Conservation (phyloP, 2,888 invertebrate genomes). For the Germaria angustata region DNA sequence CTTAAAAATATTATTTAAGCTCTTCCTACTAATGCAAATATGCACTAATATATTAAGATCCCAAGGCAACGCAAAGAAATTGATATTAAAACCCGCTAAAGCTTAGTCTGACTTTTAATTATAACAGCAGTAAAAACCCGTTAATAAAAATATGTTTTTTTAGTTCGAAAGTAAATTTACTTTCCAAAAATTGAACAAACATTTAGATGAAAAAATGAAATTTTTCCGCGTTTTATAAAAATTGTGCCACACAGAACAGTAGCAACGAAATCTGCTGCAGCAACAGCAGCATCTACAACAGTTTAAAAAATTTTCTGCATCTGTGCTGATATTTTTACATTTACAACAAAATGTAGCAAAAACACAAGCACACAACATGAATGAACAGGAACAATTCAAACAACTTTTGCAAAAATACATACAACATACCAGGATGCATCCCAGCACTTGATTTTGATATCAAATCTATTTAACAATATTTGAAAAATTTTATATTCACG, state of each 20-base stretch:
- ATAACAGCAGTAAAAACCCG: no score
- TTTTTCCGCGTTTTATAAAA: not conserved
- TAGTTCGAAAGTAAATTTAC: not conserved
- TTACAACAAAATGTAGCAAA: constrained; percentile 30
- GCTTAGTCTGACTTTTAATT: no score
- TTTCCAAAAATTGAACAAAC: not conserved
- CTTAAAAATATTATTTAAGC: no score
- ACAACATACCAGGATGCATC: not conserved
- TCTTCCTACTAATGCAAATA: no score
- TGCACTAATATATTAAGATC: no score
- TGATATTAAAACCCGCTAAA: no score
- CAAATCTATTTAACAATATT: no score
- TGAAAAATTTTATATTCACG: no score
- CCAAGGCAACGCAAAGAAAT: no score
- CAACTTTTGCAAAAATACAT: not conserved
- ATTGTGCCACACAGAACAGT: constrained; percentile 10
- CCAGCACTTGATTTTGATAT: no score
- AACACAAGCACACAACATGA: not conserved
- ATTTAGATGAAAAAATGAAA: not conserved
- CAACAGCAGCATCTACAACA: constrained; percentile 1
- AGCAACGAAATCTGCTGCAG: not conserved
- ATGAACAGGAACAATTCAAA: constrained; percentile 25
- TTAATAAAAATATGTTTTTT: no score
- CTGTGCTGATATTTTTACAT: constrained; percentile 33
- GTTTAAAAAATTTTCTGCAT: constrained; percentile 19